Evolutionary conservation across 2,888 invertebrate genomes (phyloP), one percentile per base, ranked within the genome.

Genomic region (Melolontha melolontha): DNA sequence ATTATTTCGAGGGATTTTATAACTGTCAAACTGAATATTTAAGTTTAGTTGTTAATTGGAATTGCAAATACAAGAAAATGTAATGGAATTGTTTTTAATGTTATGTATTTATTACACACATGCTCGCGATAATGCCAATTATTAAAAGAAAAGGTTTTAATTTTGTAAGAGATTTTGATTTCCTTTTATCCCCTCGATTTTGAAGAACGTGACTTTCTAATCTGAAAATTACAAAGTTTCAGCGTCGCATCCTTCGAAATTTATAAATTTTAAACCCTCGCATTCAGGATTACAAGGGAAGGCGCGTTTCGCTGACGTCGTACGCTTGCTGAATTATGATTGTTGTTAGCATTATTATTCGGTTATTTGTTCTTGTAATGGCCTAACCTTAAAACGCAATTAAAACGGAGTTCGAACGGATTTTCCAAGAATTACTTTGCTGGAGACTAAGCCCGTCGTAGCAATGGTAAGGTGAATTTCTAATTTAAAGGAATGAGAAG

Each of bases 271-370:
- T 55, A 55, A 55, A 41, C 22, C 40, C 34, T 40, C 17, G 40
- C 41, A 29, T 41, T 55, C 11, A 22, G 54, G 55, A 55, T 55
- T 55, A 55, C 10, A 29, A 11, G 6, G 12, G 29, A 51, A 27
- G 22, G 1, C 1, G 22, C 34, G 34, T 10, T 34, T 34, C 34
- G 34, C 34, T 10, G 10, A 6, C 16, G 11, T 10, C n/a, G 40
- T 55, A 55, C 55, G 55, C 41, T 41, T 40, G 40, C 16, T 27
- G 44, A 42, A 10, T 42, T 42, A 22, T 57, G 55, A 27, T 57
- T 57, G 41, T 57, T 57, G 57, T 57, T 57, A 57, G 42, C 44
- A 42, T 42, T 44, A 57, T 57, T 57, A 57, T 42, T 57, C 42
- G 57, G 44, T 44, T 57, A 57, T 57, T 57, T 57, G 42, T 22